Percentiles rank a stretch among this genome's conserved stretches.
Evolutionary conservation across 2,797 vertebrate species (phyloP).

Genomic region (Hoplostethus atlanticus): DNA sequence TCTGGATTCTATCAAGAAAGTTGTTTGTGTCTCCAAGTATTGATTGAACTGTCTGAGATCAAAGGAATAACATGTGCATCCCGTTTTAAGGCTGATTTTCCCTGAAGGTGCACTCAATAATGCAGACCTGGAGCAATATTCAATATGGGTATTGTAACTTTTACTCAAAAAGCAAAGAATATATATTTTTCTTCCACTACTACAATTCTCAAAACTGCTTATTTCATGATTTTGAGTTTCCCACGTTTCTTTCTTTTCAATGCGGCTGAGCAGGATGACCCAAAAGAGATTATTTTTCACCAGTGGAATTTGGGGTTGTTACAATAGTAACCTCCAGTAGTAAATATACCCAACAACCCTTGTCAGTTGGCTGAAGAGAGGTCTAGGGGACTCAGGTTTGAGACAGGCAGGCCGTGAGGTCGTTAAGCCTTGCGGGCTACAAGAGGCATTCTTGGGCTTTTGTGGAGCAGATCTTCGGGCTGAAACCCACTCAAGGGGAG

Average conservation of each 20-base stretch:
- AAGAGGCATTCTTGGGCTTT: not conserved
- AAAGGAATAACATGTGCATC: not conserved
- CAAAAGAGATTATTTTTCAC: slow-evolving; percentile 7
- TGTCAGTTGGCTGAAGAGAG: not conserved
- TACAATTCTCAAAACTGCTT: slow-evolving; percentile 8
- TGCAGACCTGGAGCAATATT: not conserved
- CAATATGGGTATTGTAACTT: no score
- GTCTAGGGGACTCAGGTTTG: not conserved
- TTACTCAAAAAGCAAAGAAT: not conserved
- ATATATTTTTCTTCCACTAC: not conserved
- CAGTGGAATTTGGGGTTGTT: not conserved
- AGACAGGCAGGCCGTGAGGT: no score
- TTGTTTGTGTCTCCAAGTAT: not conserved
- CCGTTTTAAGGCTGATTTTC: not conserved
- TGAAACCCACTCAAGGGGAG: not conserved
- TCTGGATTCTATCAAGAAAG: not conserved
- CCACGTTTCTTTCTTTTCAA: slow-evolving; percentile 24
- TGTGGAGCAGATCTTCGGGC: no score
- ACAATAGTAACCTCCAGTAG: not conserved
- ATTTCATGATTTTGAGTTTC: not conserved
- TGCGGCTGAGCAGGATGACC: not conserved
- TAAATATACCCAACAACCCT: not conserved
- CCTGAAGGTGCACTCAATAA: not conserved
- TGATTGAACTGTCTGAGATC: not conserved
- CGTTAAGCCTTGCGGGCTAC: not conserved